Evolutionary conservation across 2,888 invertebrate genomes (phyloP), one percentile per base, ranked within the genome.

Genomic region (Epiperipatus broadwayi): DNA sequence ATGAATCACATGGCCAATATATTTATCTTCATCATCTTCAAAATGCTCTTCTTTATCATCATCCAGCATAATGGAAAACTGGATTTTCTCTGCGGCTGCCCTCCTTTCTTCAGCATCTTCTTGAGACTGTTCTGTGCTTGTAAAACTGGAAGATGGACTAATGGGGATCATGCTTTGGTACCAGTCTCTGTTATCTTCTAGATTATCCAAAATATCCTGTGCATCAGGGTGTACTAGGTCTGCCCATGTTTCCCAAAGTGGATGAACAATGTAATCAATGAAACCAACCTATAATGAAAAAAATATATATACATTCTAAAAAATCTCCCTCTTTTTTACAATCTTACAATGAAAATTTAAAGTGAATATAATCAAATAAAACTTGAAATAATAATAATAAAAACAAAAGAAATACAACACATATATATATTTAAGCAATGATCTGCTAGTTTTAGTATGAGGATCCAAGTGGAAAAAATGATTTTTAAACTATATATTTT

Each of bases 171-270:
- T 83, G 37, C 58, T 77, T 59, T 81, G 80, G 63, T 84, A 87
- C 76, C 87, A 95, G 65, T 93, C 89, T 50, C 97, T 73, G 64
- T 97, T 97, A 65, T 95, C 89, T 63, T 97, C 95, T 53, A 97
- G 69, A 35, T 85, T 89, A 63, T 95, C 93, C 48, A 97, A 69
- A 53, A 97, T 95, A 49, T 89, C 83, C 65, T 95, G 93, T 35
- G 95, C 95, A 58, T 97, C 95, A 2, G 97, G 95, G 63, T 93
- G 91, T 34, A 97, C 95, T 46, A 97, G 69, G 61, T 97, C 95
- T 8, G 89, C 93, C 97, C 97, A 97, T 37, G 95, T 95, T 64
- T 97, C 97, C 89, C 93, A 99, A 44, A 99, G 66, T 2, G 97
- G 97, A 65, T 97, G 95, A 28, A 95, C 95, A 58, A 97, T 97